Conservation (phyloP, 2,113 vertebrate genomes). For the Solea senegalensis region DNA sequence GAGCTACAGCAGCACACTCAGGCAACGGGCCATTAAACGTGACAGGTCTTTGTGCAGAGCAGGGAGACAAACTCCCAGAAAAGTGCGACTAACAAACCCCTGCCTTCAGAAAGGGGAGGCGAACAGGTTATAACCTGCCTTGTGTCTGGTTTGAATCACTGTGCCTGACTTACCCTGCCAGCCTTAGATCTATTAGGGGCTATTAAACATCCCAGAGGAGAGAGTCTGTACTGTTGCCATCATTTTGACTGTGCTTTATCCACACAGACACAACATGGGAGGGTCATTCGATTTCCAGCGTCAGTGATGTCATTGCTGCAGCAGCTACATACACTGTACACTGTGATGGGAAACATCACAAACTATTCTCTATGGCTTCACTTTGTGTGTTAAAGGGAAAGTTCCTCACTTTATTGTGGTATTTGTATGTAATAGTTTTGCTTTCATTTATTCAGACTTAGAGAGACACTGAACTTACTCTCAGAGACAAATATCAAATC, state of each 20-base stretch:
- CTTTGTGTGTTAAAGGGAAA: not conserved
- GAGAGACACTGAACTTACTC: no score
- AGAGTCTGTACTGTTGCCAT: constrained; percentile 38
- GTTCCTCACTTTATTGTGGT: not conserved
- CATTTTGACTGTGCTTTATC: constrained; percentile 26
- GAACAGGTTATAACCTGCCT: constrained; percentile 60
- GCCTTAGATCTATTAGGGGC: constrained; percentile 48
- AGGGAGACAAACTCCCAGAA: constrained; percentile 64
- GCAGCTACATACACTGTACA: not conserved
- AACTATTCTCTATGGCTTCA: not conserved
- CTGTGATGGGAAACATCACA: constrained; percentile 22
- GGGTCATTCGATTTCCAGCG: constrained; percentile 48
- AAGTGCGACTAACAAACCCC: constrained; percentile 53
- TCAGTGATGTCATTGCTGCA: constrained; percentile 43
- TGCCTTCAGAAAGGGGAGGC: constrained; percentile 41
- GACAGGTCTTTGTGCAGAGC: constrained; percentile 82
- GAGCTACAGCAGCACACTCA: constrained; percentile 79
- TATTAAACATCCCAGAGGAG: constrained; percentile 54
- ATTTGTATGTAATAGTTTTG: no score
- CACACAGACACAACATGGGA: constrained; percentile 42
- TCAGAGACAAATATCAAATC: no score
- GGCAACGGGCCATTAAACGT: constrained; percentile 83
- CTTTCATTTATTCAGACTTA: no score
- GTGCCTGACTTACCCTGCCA: constrained; percentile 34
- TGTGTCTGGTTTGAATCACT: constrained; percentile 64